Conservation (phyloP, 1,140 invertebrate species). For the Philopotamus ludificatus region DNA sequence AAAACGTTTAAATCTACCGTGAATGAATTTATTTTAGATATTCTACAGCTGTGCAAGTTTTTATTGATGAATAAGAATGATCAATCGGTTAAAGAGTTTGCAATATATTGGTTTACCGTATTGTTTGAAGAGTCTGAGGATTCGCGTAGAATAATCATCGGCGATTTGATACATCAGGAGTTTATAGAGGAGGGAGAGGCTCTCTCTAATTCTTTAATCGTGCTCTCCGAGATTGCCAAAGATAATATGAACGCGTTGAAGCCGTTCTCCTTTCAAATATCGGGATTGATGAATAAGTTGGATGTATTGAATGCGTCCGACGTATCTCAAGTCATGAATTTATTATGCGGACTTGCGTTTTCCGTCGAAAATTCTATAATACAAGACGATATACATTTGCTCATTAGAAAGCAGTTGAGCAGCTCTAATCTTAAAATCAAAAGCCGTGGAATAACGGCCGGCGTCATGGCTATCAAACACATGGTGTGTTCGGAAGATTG, state of each 20-base stretch:
- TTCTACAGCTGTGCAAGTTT: slow-evolving; percentile 48
- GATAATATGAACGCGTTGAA: slow-evolving; percentile 50
- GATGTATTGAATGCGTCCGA: slow-evolving; percentile 49
- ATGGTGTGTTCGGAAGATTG: slow-evolving; percentile 44
- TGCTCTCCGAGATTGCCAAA: slow-evolving; percentile 49
- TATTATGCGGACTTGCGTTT: slow-evolving; percentile 52
- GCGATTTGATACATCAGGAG: slow-evolving; percentile 48
- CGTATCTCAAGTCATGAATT: slow-evolving; percentile 51
- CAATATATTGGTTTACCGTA: slow-evolving; percentile 47
- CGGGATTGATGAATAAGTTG: slow-evolving; percentile 49
- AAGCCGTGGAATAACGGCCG: slow-evolving; percentile 52
- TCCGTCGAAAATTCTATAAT: slow-evolving; percentile 50
- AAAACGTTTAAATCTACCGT: slow-evolving; percentile 50
- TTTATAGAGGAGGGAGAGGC: slow-evolving; percentile 48
- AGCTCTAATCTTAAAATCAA: slow-evolving; percentile 50
- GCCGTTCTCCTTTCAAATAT: slow-evolving; percentile 51
- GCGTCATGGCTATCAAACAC: slow-evolving; percentile 52
- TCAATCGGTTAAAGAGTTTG: slow-evolving; percentile 47
- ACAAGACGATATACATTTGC: slow-evolving; percentile 53
- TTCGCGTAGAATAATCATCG: slow-evolving; percentile 45
- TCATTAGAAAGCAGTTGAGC: slow-evolving; percentile 52
- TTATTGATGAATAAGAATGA: slow-evolving; percentile 48
- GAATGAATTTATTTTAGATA: slow-evolving; percentile 47
- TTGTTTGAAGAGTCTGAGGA: slow-evolving; percentile 50
- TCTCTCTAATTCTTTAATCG: slow-evolving; percentile 47